Evolutionary conservation across 2,797 vertebrate genomes (phyloP).

Genomic region (Prionace glauca): DNA sequence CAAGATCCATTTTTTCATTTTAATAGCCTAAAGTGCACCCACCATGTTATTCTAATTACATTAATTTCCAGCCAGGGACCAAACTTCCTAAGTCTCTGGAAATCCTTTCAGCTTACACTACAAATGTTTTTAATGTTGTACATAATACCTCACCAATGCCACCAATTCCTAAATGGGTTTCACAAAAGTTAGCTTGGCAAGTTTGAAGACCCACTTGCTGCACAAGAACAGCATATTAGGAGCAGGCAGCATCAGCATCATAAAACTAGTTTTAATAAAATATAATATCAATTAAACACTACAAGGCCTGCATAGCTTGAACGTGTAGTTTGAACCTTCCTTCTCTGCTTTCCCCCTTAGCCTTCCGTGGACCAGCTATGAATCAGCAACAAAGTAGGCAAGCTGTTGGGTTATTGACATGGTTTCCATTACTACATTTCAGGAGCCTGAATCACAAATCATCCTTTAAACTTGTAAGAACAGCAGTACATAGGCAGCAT

Average conservation of each 20-base stretch:
- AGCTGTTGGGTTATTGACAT: conserved; percentile 5
- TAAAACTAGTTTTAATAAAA: background rate
- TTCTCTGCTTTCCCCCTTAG: background rate
- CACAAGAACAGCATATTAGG: background rate
- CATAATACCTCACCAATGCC: background rate
- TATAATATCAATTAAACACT: background rate
- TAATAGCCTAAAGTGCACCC: background rate
- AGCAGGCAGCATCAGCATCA: background rate
- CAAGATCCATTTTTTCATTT: background rate
- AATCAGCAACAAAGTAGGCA: background rate
- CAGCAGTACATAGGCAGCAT: background rate
- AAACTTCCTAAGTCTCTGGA: background rate
- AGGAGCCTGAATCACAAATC: conserved; percentile 24
- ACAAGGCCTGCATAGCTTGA: background rate
- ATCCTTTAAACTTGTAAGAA: background rate
- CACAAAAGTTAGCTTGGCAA: background rate
- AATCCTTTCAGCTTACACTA: background rate
- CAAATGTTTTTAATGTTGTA: background rate
- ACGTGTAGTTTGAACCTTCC: background rate
- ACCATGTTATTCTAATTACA: background rate
- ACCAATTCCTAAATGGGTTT: background rate
- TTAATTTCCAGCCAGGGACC: background rate
- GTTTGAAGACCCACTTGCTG: background rate
- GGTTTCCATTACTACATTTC: background rate
- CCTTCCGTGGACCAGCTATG: background rate